These are phyloP conservation scores for Percopsis transmontana DNA, from an alignment of 2,113 vertebrate species.

Conservation along the genomic window DNA sequence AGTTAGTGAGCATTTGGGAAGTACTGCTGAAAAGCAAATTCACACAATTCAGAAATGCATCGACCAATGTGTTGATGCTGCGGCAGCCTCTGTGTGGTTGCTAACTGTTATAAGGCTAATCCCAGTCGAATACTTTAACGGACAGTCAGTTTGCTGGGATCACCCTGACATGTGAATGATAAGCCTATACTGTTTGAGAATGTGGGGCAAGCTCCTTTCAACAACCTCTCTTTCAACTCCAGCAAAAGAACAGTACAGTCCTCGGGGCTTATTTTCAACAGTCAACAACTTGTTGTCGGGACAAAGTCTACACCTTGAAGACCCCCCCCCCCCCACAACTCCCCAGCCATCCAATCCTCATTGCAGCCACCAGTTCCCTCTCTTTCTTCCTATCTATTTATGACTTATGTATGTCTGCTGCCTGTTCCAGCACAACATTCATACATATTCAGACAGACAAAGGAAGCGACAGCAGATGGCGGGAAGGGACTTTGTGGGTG, in stretches of 20 bases:
- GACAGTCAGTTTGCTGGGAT: slow-evolving; percentile 33
- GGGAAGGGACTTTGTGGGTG: slow-evolving; percentile 27
- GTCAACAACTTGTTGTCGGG: slow-evolving; percentile 56
- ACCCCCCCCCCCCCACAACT: background rate
- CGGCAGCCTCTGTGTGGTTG: too few species aligned
- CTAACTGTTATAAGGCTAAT: too few species aligned
- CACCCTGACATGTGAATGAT: slow-evolving; percentile 49
- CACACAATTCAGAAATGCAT: too few species aligned
- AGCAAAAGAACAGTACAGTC: slow-evolving; percentile 43
- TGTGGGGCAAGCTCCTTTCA: slow-evolving; percentile 6
- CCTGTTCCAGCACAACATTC: slow-evolving; percentile 22
- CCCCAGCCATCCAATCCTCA: too few species aligned
- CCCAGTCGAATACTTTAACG: slow-evolving; percentile 13
- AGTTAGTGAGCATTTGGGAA: slow-evolving; percentile 18
- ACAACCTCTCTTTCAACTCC: slow-evolving; percentile 29
- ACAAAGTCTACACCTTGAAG: slow-evolving; percentile 17
- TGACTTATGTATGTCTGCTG: slow-evolving; percentile 24
- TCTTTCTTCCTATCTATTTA: slow-evolving; percentile 1
- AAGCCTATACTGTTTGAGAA: slow-evolving; percentile 30
- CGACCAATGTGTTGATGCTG: too few species aligned
- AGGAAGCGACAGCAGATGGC: slow-evolving; percentile 45
- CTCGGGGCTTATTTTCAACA: slow-evolving; percentile 29
- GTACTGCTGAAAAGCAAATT: too few species aligned
- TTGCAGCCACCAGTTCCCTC: slow-evolving; percentile 1
- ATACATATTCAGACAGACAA: slow-evolving; percentile 25